Evolutionary conservation across 2,797 vertebrate genomes (phyloP), one percentile per base, ranked within the genome.

Genomic region (Siniperca obscura): DNA sequence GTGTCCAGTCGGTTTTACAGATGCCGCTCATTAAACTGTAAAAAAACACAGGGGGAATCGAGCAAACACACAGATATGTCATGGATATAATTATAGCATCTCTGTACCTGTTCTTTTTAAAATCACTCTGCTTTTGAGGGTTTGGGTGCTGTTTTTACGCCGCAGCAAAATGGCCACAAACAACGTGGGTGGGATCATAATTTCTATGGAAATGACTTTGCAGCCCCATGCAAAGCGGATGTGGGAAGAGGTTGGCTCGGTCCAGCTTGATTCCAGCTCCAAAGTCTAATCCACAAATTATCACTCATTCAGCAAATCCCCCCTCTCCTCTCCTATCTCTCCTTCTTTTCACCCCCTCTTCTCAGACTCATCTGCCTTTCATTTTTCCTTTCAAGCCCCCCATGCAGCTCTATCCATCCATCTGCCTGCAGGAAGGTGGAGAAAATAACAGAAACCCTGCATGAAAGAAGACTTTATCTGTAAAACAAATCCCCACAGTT

Each of bases 261-360:
- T 27, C 21, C 30, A 67, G 56, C 71, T 81, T 40, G 2, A 75
- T 30, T 85, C 73, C 70, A 74, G 67, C 78, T 84, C 80, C 55
- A 52, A 74, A 86, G 68, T 76, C 79, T 83, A 85, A 88, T 90
- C 85, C 82, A 38, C 67, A 86, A 90, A 87, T 87, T 75, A 87
- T 86, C 64, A 79, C 90, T 62, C 82, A 66, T 71, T 87, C 80
- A 85, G 81, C 74, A 87, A 86, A 78, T 57, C 70, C 40, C 61
- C 48, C 61, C 36, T 19, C 48, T 72, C 38, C 62, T 65, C 55
- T 62, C 17, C 70, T 46, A 25, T 42, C 13, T 79, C 76, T 46
- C 42, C 30, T 55, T 61, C 56, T 69, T 64, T 76, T 78, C 70
- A 69, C 60, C 69, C 76, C 44, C n/a, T 82, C 46, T 25, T 21